Evolutionary conservation across 2,113 vertebrate species (phyloP).

Genomic region (Pao palembangensis): DNA sequence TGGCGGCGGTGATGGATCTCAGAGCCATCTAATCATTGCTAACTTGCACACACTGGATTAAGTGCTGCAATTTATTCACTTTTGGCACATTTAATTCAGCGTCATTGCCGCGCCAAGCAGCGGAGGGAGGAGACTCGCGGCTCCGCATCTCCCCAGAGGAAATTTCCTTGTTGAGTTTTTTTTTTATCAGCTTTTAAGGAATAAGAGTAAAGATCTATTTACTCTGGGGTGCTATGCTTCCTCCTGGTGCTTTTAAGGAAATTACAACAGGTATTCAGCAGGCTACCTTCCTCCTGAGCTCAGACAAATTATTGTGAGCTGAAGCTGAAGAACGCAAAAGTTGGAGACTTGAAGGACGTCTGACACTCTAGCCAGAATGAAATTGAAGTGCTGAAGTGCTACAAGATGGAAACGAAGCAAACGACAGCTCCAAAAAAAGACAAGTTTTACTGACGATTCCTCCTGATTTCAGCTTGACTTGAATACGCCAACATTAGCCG

Average conservation of each 20-base stretch:
- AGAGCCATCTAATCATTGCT: conserved; percentile 28
- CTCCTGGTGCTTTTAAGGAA: not conserved
- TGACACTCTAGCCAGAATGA: not conserved
- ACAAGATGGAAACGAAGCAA: not conserved
- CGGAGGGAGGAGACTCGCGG: conserved; percentile 16
- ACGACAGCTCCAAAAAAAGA: not conserved
- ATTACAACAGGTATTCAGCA: not conserved
- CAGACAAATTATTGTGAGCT: not conserved
- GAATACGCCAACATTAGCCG: too few species aligned
- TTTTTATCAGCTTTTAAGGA: conserved; percentile 2
- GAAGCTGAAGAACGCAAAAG: not conserved
- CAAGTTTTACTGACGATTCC: not conserved
- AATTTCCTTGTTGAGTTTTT: conserved; percentile 3
- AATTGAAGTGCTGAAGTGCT: not conserved
- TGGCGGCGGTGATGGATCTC: conserved; percentile 19
- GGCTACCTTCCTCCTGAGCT: fast-evolving
- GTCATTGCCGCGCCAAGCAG: conserved; percentile 19
- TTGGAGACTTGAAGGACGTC: conserved; percentile 8
- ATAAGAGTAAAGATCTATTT: conserved; percentile 3
- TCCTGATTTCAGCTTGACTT: too few species aligned
- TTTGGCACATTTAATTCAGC: conserved; percentile 41
- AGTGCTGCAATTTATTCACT: conserved; percentile 44
- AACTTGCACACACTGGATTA: conserved; percentile 20
- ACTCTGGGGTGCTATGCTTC: not conserved
- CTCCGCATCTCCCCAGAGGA: conserved; percentile 1